Evolutionary conservation across 2,113 vertebrate species (phyloP), one percentile per base, ranked within the genome.

Genomic region (Mystacornis crossleyi): DNA sequence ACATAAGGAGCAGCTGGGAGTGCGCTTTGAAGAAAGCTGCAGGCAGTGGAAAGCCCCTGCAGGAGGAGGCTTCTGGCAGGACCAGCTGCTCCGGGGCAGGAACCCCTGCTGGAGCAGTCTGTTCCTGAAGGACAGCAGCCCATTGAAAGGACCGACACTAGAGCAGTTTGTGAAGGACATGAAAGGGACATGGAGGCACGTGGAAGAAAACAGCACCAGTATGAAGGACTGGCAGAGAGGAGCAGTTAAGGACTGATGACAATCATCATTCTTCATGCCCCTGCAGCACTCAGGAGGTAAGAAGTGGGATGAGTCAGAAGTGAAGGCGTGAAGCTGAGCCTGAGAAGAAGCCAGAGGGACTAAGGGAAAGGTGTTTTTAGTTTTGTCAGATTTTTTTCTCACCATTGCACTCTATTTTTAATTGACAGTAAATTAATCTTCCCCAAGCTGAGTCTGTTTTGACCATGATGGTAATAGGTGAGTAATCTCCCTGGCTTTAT

Each of bases 261-360:
- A 80, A 4, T 8, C 9, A 25, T 28, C 29, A 25, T 24, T 61
- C 17, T 23, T 48, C n/a, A 57, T 36, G 5, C 1, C 3, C 21
- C 31, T 50, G 4, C 1, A 6, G 18, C 1, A 1, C 24, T 57
- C 6, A 12, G 1, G 5, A 17, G 8, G 2, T 3, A 65, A 25
- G 12, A 57, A 8, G 6, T 3, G 75, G 38, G 34, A 75, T 45
- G 8, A 86, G 14, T 57, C 38, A 66, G 28, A 81, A 93, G 45
- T 2, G 2, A 62, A 79, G 18, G 6, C n/a, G 10, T 57, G 31
- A 86, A 73, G 11, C 2, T 55, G 65, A 57, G 58, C 6, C 11
- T 71, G n/a, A 19, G 45, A 83, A 77, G 45, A 92, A 67, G 33
- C 7, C 42, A 75, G 42, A 84, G 12, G 3, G 6, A 8, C 26